Conservation (phyloP, 2,888 invertebrate species). For the Halictus ligatus region DNA sequence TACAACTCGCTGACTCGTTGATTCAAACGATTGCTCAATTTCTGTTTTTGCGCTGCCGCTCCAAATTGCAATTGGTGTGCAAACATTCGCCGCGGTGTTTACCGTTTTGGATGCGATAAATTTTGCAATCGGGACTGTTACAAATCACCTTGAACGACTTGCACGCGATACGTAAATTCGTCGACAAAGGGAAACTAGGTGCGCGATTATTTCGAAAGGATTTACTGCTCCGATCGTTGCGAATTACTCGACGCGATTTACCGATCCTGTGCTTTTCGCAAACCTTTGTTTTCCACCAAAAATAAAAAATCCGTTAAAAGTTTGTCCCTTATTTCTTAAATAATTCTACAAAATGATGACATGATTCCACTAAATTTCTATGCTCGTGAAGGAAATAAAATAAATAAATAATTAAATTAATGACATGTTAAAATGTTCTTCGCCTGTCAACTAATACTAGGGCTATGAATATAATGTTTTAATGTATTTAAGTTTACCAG, state of each 20-base stretch:
- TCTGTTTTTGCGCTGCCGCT: constrained; percentile 7
- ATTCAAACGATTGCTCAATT: constrained; percentile 4
- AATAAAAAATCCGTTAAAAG: neutral
- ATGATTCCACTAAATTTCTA: too few species aligned
- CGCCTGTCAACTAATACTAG: neutral
- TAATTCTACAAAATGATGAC: neutral
- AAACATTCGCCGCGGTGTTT: constrained; percentile 9
- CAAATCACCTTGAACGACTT: constrained; percentile 3
- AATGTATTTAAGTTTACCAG: neutral
- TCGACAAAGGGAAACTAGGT: neutral
- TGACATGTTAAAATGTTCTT: neutral
- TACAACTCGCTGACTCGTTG: neutral
- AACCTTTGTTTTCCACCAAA: neutral
- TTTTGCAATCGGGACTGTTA: neutral
- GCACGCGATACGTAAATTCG: neutral
- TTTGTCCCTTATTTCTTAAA: neutral
- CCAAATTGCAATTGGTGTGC: neutral
- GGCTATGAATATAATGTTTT: neutral
- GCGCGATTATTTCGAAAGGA: neutral
- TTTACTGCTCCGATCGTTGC: neutral
- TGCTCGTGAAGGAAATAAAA: too few species aligned
- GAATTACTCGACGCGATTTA: neutral
- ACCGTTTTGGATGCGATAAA: neutral
- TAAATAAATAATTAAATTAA: too few species aligned
- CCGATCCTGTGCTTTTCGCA: neutral